Base-by-base conservation (phyloP, 2,888 invertebrate species). In the Dasysyrphus tricinctus region DNA sequence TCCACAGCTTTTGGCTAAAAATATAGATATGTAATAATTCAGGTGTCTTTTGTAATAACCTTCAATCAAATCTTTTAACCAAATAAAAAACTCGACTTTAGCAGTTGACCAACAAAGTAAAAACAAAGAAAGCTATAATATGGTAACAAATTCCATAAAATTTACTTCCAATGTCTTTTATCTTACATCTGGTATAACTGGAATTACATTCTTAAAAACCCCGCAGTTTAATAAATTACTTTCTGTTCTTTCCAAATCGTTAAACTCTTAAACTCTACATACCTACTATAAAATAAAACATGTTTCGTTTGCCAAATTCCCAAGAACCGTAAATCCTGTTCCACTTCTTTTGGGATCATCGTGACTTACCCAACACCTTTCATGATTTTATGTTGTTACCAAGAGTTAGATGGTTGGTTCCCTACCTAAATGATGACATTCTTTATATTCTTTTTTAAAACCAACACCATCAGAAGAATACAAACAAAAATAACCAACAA, bases 281-380 rank as follows among this genome's bases (percentile, higher is more conserved):
- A 4, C 16, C 1, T 47, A 32, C 29, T 47, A 19, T 42, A 47
- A 24, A 8, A 47, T 65, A 65, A 69, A 54, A 54, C 37, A 51
- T 69, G 54, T 69, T 49, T 56, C 24, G 39, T 32, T 67, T 67
- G 42, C 69, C 16, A 63, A 74, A 74, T 80, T 56, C 78, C 51
- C 16, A 32, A 65, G 56, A 75, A 65, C 70, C 61, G 67, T 49
- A 74, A 75, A 83, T 79, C 79, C 83, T 83, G 79, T 83, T 74
- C 78, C 56, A 83, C 78, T 83, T 51, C 19, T 24, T n/a, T 65
- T 32, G 32, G 44, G 44, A 70, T 57, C 75, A 47, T 51, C 59
- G 75, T 83, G 73, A 56, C 65, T 51, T 77, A 72, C 75, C 73
- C 57, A 57, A 67, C 73, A 73, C 70, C 69, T 75, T 80, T 54